These are phyloP conservation scores for Steinernema scapterisci DNA, from an alignment of 2,888 invertebrate species.

Conservation along the genomic window DNA sequence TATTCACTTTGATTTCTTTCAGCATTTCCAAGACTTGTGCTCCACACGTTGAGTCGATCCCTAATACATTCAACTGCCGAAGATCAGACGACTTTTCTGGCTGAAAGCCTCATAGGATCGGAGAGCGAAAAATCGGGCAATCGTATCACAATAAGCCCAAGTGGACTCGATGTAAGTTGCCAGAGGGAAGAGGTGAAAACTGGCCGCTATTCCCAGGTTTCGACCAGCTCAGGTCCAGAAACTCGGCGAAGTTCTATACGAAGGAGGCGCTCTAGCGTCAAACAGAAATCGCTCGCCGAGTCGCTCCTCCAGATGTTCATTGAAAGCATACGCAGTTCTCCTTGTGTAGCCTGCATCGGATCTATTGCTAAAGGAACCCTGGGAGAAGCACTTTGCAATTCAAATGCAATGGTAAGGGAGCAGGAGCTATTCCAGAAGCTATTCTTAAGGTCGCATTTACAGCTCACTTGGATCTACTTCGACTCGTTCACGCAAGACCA, in stretches of 20 bases:
- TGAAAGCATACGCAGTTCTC: neutral
- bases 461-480: constrained; percentile 54
- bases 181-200: neutral
- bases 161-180: constrained; percentile 1
- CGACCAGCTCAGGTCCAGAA: neutral
- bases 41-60: constrained; percentile 37
- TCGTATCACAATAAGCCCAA: constrained; percentile 10
- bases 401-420: constrained; percentile 45
- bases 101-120: neutral
- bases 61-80: neutral
- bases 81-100: neutral
- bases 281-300: constrained; percentile 36
- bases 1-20: neutral
- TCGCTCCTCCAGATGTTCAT: constrained; percentile 28
- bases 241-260: constrained; percentile 30
- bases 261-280: constrained; percentile 35
- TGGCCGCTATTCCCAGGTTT: neutral
- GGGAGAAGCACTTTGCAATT: constrained; percentile 42
- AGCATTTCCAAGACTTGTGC: constrained; percentile 48
- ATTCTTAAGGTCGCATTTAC: neutral
- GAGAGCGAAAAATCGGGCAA: constrained; percentile 40
- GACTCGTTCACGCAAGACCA: constrained; percentile 53
- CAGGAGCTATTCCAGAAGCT: no score
- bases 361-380: constrained; percentile 48
- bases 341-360: constrained; percentile 47